These are phyloP conservation scores for Sisyra terminalis DNA, from an alignment of 2,888 invertebrate genomes.

Conservation along the genomic window DNA sequence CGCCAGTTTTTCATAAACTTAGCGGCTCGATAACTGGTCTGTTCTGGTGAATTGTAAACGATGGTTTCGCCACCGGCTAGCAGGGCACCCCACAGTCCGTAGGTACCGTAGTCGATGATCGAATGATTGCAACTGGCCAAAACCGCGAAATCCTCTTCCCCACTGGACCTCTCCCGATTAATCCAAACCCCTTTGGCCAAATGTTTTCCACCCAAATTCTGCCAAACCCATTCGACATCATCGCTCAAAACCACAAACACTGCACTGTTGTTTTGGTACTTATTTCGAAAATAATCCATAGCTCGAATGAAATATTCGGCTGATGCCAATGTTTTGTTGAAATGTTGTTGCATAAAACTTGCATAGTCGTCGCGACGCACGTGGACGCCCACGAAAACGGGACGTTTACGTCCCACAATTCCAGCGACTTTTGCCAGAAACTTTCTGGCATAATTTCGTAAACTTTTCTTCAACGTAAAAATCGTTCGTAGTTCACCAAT, in stretches of 20 bases:
- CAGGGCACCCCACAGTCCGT: constrained; percentile 32
- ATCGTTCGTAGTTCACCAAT: constrained; percentile 36
- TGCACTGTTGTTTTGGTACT: constrained; percentile 23
- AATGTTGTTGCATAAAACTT: constrained; percentile 33
- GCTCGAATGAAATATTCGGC: constrained; percentile 25
- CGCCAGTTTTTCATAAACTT: too few species aligned
- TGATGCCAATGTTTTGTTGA: constrained; percentile 26
- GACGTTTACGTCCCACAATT: constrained; percentile 15
- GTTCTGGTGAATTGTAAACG: constrained; percentile 24
- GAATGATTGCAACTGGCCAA: constrained; percentile 33
- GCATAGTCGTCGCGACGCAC: constrained; percentile 38
- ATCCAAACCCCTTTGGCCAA: constrained; percentile 24
- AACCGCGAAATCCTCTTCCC: constrained; percentile 29
- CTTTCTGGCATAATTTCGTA: constrained; percentile 22
- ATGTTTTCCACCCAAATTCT: constrained; percentile 20
- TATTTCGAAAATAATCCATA: constrained; percentile 27
- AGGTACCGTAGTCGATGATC: constrained; percentile 33
- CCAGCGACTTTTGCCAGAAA: constrained; percentile 12
- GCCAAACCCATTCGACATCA: constrained; percentile 29
- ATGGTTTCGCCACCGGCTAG: constrained; percentile 31
- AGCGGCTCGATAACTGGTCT: too few species aligned
- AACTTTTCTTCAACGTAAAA: constrained; percentile 32
- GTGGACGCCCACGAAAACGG: constrained; percentile 35
- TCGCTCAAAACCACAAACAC: constrained; percentile 30
- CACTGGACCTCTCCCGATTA: constrained; percentile 21